Conservation (phyloP, 2,888 invertebrate genomes). For the Axea sp. region DNA sequence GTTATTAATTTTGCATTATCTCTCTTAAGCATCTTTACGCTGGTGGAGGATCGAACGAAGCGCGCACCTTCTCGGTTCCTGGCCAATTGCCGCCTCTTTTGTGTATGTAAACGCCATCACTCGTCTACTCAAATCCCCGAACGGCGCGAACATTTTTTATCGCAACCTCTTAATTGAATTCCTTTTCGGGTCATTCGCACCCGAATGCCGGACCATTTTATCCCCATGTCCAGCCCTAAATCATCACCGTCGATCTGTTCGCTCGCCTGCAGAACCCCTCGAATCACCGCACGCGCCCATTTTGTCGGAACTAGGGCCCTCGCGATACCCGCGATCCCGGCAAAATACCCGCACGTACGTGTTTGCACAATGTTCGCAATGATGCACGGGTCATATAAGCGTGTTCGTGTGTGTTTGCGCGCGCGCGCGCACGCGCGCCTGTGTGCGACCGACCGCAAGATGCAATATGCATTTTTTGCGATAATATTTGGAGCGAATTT, state of each 20-base stretch:
- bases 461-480: conserved; percentile 71
- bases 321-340: too few relatives aligned
- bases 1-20: conserved; percentile 77
- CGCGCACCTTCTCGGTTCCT: conserved; percentile 66
- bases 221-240: too few relatives aligned
- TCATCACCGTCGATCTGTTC: too few relatives aligned
- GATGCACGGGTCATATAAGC: conserved; percentile 3
- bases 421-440: background rate
- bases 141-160: conserved; percentile 14
- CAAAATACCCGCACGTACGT: conserved; percentile 1
- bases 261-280: too few relatives aligned
- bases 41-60: conserved; percentile 73
- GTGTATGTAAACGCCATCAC: conserved; percentile 31
- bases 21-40: conserved; percentile 76
- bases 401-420: background rate
- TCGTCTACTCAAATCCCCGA: conserved; percentile 8
- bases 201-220: background rate
- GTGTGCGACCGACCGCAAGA: conserved; percentile 66
- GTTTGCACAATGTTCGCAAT: conserved; percentile 23
- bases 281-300: too few relatives aligned
- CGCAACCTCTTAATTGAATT: conserved; percentile 34
- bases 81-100: conserved; percentile 45
- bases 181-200: conserved; percentile 24
- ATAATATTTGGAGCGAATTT: conserved; percentile 73
- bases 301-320: too few relatives aligned